Percentiles rank a stretch among this genome's conserved stretches.
These are phyloP conservation scores for Trichoplusia ni DNA, from an alignment of 1,140 invertebrate genomes.

Conservation along the genomic window DNA sequence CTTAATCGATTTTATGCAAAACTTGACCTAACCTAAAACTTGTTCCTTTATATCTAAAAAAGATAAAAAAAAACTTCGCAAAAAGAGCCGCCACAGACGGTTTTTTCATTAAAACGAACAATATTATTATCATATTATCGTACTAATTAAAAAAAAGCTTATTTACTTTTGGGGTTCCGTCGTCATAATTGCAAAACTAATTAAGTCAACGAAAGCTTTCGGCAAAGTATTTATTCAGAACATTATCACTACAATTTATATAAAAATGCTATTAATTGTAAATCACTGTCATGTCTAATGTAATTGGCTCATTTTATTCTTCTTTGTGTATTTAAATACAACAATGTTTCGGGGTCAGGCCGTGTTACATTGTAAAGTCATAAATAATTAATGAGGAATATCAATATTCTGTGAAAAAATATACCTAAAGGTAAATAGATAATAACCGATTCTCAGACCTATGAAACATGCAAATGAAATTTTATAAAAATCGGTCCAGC, in stretches of 20 bases:
- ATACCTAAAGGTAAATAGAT: too few relatives aligned
- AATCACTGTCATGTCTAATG: too few relatives aligned
- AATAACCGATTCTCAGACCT: too few relatives aligned
- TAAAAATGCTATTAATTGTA: not conserved
- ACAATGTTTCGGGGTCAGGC: too few relatives aligned
- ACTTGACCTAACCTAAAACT: slow-evolving; percentile 22
- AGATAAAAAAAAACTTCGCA: slow-evolving; percentile 22
- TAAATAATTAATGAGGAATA: too few relatives aligned
- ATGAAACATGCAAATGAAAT: too few relatives aligned
- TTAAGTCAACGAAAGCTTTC: too few relatives aligned
- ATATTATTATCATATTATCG: slow-evolving; percentile 45
- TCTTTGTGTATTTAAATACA: too few relatives aligned
- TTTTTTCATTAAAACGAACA: slow-evolving; percentile 40
- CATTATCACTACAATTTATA: not conserved
- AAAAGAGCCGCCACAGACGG: slow-evolving; percentile 21
- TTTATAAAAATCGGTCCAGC: too few relatives aligned
- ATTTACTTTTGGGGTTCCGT: slow-evolving; percentile 24
- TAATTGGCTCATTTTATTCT: too few relatives aligned
- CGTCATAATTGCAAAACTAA: not conserved
- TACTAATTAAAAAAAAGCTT: slow-evolving; percentile 42
- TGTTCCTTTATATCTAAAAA: slow-evolving; percentile 23
- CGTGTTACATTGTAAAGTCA: too few relatives aligned
- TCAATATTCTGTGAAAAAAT: too few relatives aligned
- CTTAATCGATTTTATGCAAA: slow-evolving; percentile 1
- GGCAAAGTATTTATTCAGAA: not conserved